These are phyloP conservation scores for Habropoda laboriosa DNA, from an alignment of 1,140 invertebrate genomes.

Conservation along the genomic window DNA sequence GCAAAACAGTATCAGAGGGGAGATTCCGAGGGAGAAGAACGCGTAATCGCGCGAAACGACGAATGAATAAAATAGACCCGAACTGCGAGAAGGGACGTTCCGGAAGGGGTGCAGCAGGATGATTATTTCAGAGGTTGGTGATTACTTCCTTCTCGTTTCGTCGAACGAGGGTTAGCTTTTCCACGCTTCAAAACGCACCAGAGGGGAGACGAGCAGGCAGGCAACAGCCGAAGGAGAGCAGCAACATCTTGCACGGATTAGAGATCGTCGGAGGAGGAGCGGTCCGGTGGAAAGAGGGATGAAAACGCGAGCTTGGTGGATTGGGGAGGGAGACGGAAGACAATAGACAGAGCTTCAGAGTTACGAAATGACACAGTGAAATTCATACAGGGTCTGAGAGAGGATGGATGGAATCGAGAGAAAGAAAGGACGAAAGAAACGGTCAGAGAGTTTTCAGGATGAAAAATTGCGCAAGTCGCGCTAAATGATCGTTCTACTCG, in stretches of 20 bases:
- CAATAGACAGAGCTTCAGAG: conserved; percentile 35
- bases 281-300: conserved; percentile 34
- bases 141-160: conserved; percentile 69
- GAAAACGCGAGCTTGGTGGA: conserved; percentile 47
- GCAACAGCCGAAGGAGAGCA: too few relatives aligned
- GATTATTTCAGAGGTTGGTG: conserved; percentile 73
- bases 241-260: conserved; percentile 74
- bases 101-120: conserved; percentile 17
- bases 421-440: conserved; percentile 1
- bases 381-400: conserved; percentile 61
- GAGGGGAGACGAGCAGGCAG: neutral
- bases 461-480: conserved; percentile 63
- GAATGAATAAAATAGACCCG: conserved; percentile 23
- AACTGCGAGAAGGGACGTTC: neutral
- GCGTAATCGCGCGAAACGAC: conserved; percentile 15
- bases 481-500: conserved; percentile 53
- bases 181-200: conserved; percentile 21
- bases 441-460: conserved; percentile 44
- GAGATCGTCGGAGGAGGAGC: conserved; percentile 55
- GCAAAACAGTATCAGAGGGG: too few relatives aligned
- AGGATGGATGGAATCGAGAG: too few relatives aligned
- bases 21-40: neutral
- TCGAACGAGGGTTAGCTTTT: conserved; percentile 54
- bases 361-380: conserved; percentile 64
- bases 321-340: conserved; percentile 48